These are phyloP conservation scores for Chloroclysta siterata DNA, from an alignment of 2,888 invertebrate species.

Conservation along the genomic window DNA sequence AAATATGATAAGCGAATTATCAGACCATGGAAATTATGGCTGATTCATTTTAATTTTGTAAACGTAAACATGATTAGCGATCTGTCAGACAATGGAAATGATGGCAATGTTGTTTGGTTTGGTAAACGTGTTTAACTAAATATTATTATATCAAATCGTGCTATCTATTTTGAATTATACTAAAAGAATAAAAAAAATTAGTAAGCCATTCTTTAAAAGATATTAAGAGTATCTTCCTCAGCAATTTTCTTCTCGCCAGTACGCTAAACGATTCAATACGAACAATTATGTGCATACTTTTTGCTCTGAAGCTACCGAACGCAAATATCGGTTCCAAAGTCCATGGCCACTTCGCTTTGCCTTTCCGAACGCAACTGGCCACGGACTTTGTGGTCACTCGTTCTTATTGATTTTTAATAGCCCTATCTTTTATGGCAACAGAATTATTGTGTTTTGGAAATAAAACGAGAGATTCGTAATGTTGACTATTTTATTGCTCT, in stretches of 20 bases:
- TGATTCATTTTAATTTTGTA: too few relatives aligned
- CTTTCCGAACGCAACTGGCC: slow-evolving; percentile 33
- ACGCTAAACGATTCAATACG: slow-evolving; percentile 79
- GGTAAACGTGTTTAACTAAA: too few relatives aligned
- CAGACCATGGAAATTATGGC: too few relatives aligned
- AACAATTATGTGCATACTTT: slow-evolving; percentile 71
- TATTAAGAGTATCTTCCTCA: neutral
- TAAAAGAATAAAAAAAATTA: too few relatives aligned
- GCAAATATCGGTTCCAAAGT: slow-evolving; percentile 62
- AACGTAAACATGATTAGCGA: too few relatives aligned
- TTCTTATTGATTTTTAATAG: slow-evolving; percentile 65
- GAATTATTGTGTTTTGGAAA: slow-evolving; percentile 34
- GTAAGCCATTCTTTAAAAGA: too few relatives aligned
- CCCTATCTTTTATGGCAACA: slow-evolving; percentile 49
- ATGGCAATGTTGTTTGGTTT: too few relatives aligned
- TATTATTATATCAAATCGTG: too few relatives aligned
- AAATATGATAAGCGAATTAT: too few relatives aligned
- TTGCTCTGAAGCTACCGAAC: slow-evolving; percentile 60
- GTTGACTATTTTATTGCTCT: slow-evolving; percentile 37
- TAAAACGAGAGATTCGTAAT: slow-evolving; percentile 34
- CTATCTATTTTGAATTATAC: too few relatives aligned
- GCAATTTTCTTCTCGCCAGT: slow-evolving; percentile 50
- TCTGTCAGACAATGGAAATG: too few relatives aligned
- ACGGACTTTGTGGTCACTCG: slow-evolving; percentile 28
- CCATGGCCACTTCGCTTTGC: slow-evolving; percentile 52